These are phyloP conservation scores for Colletes gigas DNA, from an alignment of 1,140 invertebrate species.

Conservation along the genomic window DNA sequence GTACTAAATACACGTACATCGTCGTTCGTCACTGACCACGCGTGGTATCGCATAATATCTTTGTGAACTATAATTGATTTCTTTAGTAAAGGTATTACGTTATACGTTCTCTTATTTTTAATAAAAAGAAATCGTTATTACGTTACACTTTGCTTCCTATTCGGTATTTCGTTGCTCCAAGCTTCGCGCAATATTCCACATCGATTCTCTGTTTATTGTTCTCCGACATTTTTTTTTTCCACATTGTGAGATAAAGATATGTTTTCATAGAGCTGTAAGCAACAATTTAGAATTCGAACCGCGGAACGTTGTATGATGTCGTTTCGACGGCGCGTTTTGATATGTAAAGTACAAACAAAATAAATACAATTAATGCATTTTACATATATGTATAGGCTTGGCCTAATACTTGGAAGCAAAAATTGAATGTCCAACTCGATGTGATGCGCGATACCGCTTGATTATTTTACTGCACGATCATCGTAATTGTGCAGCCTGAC, in stretches of 20 bases:
- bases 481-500: not conserved
- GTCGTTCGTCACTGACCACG: not conserved
- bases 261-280: not conserved
- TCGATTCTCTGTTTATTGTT: not conserved
- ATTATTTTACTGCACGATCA: too few relatives aligned
- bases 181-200: constrained; percentile 15
- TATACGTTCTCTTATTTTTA: constrained; percentile 16
- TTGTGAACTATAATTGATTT: constrained; percentile 7
- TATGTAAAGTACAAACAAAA: too few relatives aligned
- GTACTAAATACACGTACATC: not conserved
- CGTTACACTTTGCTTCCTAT: constrained; percentile 23
- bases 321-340: not conserved
- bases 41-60: not conserved
- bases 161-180: constrained; percentile 53
- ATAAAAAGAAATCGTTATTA: constrained; percentile 38
- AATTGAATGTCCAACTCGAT: not conserved
- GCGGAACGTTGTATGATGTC: not conserved
- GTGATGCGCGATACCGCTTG: not conserved
- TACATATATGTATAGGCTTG: too few relatives aligned
- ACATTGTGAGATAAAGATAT: not conserved
- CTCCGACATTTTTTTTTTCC: not conserved
- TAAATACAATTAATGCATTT: not conserved
- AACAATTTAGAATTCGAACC: not conserved
- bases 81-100: constrained; percentile 3
- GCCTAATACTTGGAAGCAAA: not conserved